Conservation (phyloP, 2,888 invertebrate genomes). For the Cetonia aurata region DNA sequence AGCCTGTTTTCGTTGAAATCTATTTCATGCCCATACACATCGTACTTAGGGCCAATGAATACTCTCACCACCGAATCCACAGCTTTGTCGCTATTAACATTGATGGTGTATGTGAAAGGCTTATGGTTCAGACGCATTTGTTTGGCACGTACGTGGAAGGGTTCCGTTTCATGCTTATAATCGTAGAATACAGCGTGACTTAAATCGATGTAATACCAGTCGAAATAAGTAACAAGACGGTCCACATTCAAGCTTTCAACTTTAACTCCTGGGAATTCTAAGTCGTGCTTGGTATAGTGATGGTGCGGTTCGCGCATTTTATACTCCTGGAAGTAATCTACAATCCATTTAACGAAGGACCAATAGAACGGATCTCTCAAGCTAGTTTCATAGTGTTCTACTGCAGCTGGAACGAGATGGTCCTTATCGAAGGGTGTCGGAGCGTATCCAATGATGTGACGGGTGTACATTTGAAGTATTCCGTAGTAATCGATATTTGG, state of each 20-base stretch:
- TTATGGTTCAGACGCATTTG: slow-evolving; percentile 76
- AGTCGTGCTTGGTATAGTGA: slow-evolving; percentile 68
- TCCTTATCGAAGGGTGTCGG: slow-evolving; percentile 60
- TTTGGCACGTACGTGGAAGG: slow-evolving; percentile 69
- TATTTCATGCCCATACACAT: slow-evolving; percentile 70
- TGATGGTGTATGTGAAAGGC: slow-evolving; percentile 72
- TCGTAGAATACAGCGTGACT: slow-evolving; percentile 68
- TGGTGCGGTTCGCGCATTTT: slow-evolving; percentile 69
- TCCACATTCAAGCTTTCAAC: slow-evolving; percentile 76
- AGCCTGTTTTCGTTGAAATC: slow-evolving; percentile 72
- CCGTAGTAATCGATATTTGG: slow-evolving; percentile 73
- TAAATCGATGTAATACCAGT: slow-evolving; percentile 74
- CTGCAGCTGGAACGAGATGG: slow-evolving; percentile 71
- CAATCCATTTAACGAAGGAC: slow-evolving; percentile 74
- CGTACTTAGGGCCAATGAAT: slow-evolving; percentile 79
- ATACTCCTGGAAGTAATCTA: slow-evolving; percentile 72
- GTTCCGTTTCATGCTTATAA: slow-evolving; percentile 65
- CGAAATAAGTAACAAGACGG: slow-evolving; percentile 78
- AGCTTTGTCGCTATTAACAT: slow-evolving; percentile 71
- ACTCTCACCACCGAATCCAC: slow-evolving; percentile 74
- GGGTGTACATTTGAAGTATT: slow-evolving; percentile 70
- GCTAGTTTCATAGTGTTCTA: slow-evolving; percentile 76
- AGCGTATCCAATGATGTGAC: slow-evolving; percentile 71
- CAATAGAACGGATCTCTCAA: slow-evolving; percentile 80
- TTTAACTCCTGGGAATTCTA: slow-evolving; percentile 72